Evolutionary conservation across 1,140 invertebrate species (phyloP).

Genomic region (Diachasmimorpha longicaudata): DNA sequence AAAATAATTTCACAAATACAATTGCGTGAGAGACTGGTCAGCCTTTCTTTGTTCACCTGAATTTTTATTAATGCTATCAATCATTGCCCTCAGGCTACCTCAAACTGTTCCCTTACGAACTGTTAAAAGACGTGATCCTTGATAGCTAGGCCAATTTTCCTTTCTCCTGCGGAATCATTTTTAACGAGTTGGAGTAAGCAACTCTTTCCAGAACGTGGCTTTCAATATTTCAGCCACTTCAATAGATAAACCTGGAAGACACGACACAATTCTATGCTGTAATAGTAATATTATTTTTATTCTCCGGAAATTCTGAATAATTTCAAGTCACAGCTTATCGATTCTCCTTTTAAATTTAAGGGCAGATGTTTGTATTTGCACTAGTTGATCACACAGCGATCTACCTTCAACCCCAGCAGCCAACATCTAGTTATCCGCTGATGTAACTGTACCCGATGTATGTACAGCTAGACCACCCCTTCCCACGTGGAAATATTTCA

Average conservation of each 20-base stretch:
- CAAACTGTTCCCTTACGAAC: neutral
- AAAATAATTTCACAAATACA: too few species aligned
- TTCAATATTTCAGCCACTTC: slow-evolving; percentile 26
- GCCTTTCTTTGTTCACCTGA: neutral
- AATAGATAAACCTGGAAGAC: neutral
- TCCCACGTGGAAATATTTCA: too few species aligned
- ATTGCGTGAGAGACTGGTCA: neutral
- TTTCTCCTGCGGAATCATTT: slow-evolving; percentile 1
- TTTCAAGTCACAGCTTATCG: too few species aligned
- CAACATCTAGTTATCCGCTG: too few species aligned
- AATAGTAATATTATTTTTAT: too few species aligned
- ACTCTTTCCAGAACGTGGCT: slow-evolving; percentile 41
- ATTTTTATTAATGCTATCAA: neutral
- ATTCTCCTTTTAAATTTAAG: too few species aligned
- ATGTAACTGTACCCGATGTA: too few species aligned
- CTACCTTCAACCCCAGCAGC: too few species aligned
- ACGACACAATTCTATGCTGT: neutral
- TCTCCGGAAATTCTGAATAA: too few species aligned
- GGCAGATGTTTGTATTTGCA: too few species aligned
- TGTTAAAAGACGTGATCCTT: slow-evolving; percentile 41
- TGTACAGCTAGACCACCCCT: too few species aligned
- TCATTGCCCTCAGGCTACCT: neutral
- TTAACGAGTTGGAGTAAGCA: slow-evolving; percentile 43
- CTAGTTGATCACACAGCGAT: too few species aligned
- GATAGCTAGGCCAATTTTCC: slow-evolving; percentile 44